Percentiles rank a stretch among this genome's conserved stretches.
Conservation (phyloP, 1,140 invertebrate genomes). For the Potamilus streckersoni region DNA sequence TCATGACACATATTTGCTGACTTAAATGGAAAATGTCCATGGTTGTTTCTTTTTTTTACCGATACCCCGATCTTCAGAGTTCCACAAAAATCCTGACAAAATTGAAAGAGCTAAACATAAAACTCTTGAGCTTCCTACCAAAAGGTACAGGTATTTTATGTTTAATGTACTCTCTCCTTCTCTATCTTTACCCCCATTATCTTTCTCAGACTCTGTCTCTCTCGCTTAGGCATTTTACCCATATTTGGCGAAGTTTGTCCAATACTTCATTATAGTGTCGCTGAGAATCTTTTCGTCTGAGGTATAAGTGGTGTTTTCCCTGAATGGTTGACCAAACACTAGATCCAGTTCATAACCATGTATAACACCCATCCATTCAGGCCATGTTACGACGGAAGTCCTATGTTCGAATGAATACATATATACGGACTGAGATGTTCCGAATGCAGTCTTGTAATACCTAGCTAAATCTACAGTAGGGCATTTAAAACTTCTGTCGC, state of each 20-base stretch:
- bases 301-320: conserved; percentile 84
- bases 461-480: conserved; percentile 44
- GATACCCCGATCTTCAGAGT: too few species aligned
- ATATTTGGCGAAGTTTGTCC: conserved; percentile 92
- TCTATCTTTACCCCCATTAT: too few species aligned
- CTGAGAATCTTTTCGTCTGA: conserved; percentile 87
- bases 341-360: conserved; percentile 96
- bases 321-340: conserved; percentile 88
- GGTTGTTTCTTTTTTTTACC: too few species aligned
- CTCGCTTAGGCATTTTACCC: conserved; percentile 76
- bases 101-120: too few species aligned
- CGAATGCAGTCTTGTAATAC: conserved; percentile 2
- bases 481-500: conserved; percentile 56
- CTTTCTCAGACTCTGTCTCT: too few species aligned
- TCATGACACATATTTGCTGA: too few species aligned
- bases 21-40: too few species aligned
- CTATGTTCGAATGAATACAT: conserved; percentile 53
- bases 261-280: conserved; percentile 89
- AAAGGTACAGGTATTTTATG: too few species aligned
- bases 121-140: too few species aligned
- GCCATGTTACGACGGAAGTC: conserved; percentile 83
- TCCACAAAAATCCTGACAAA: too few species aligned
- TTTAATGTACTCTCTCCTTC: too few species aligned
- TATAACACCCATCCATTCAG: conserved; percentile 94
- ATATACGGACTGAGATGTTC: conserved; percentile 19